phyloP scores from a whole-genome alignment of 2,113 vertebrate species.

The Mesitornis unicolor region DNA sequence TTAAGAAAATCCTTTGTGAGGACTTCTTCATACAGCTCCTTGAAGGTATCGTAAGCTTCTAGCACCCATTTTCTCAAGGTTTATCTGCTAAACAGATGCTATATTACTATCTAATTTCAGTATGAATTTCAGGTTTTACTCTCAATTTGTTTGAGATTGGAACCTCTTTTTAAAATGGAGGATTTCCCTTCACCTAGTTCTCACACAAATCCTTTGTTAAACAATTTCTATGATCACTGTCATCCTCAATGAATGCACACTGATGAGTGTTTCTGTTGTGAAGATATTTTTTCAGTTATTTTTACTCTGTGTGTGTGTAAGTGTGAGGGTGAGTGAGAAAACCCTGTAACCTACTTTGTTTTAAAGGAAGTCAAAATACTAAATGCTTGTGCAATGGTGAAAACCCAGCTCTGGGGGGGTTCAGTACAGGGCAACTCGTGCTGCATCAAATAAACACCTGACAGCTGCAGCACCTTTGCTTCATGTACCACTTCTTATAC shows the following conservation, averaged over 20 bases:
- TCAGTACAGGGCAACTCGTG: accelerated
- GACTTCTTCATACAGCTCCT: not conserved
- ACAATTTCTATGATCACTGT: not conserved
- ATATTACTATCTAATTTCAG: not conserved
- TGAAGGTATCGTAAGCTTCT: not conserved
- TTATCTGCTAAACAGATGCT: not conserved
- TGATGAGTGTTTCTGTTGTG: not conserved
- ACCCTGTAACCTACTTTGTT: not conserved
- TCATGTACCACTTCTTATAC: not conserved
- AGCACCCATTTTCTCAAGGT: not conserved
- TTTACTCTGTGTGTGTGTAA: not conserved
- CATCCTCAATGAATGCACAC: not conserved
- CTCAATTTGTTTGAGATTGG: not conserved
- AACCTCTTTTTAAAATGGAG: not conserved
- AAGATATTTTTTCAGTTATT: not conserved
- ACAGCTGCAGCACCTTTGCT: not conserved
- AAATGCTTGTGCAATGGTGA: not conserved
- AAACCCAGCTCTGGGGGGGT: not conserved
- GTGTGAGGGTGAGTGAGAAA: not conserved
- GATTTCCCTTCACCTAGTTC: not conserved
- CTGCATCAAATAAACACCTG: not conserved
- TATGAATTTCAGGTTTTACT: not conserved
- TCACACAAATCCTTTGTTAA: not conserved
- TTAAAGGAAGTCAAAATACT: not conserved
- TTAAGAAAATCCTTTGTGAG: not conserved